Evolutionary conservation across 2,113 vertebrate genomes (phyloP), one percentile per base, ranked within the genome.

Genomic region (Chaetodon trifascialis): DNA sequence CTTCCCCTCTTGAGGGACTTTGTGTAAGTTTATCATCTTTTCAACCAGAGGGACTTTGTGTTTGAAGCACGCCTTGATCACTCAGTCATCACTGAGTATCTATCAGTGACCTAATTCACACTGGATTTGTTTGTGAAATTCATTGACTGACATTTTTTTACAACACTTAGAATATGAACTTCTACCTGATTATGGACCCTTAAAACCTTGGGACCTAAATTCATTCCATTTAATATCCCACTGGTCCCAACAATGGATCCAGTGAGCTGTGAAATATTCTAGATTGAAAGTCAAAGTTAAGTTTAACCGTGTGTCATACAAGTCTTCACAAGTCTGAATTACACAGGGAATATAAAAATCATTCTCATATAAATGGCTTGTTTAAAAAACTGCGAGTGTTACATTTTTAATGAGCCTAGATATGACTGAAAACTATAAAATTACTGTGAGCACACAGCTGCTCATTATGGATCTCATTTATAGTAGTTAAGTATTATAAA

Each of bases 41-140:
- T 64, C 49, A 66, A 64, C 14, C 62, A 0, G 42, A 42, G 68
- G 76, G 82, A 91, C 86, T 89, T 90, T 92, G 89, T 83, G 69
- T 93, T 81, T 58, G 25, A 46, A 87, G 56, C 88, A 88, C 1
- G n/a, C 73, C 56, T 68, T 65, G 80, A 89, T 92, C 87, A 87
- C 74, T 81, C 83, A 71, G 25, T 25, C 49, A 25, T 86, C 51
- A 52, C 21, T 49, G 55, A 82, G n/a, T 52, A 4, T 36, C 44
- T 77, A 69, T 87, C 66, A 70, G 47, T 80, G 86, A 86, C 79
- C 76, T 58, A 17, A 73, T 84, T 86, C 21, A 71, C 11, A 52
- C 49, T 52, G 23, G 38, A 72, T 62, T 52, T 52, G 47, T 25
- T 51, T 3, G 51, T 79, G 9, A 76, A n/a, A 36, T 46, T 38